Base-by-base conservation (phyloP, 2,888 invertebrate species). In the Drosophila cracens region DNA sequence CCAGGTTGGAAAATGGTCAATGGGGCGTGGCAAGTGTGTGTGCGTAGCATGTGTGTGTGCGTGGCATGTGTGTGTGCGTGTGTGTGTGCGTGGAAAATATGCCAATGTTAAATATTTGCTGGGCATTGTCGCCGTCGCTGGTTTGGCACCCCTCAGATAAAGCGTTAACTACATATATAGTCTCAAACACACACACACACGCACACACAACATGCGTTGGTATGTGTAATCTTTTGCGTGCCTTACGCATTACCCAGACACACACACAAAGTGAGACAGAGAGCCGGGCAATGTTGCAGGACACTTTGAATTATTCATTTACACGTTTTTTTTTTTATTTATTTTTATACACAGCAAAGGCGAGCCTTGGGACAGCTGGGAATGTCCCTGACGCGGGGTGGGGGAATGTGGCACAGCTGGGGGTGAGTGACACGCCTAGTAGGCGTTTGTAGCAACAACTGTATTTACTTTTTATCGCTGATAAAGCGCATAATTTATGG, bases 391-490 rank as follows among this genome's bases (percentile, higher is more conserved):
- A 38, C n/a, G 29, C 16, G 31, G 38, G 53, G 16, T 13, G 21
- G 5, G 6, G 16, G 0, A 31, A 36, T 40, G 18, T 10, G 21
- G 46, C 21, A 21, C 16, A 8, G 16, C 21, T 2, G 21, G 7
- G 40, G 21, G 38, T 29, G 52, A 51, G 31, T 21, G 46, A 25
- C 69, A 59, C 65, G 78, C 90, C 89, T 87, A 76, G 66, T 89
- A 87, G 90, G 90, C 90, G 90, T 90, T 89, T 85, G 89, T 87
- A 87, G 84, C 76, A 82, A 88, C 91, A 87, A 87, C 87, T 87
- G 87, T 87, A 87, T 87, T 87, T 87, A 88, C 91, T 90, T 86
- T 83, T 89, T 90, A 87, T 87, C 91, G 91, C 89, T 87, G 87
- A 90, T 87, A 87, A 87, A 89, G 87, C 90, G 84, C 91, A 90